phyloP scores from a whole-genome alignment of 2,797 vertebrate genomes.

The Sebastiscus tertius region DNA sequence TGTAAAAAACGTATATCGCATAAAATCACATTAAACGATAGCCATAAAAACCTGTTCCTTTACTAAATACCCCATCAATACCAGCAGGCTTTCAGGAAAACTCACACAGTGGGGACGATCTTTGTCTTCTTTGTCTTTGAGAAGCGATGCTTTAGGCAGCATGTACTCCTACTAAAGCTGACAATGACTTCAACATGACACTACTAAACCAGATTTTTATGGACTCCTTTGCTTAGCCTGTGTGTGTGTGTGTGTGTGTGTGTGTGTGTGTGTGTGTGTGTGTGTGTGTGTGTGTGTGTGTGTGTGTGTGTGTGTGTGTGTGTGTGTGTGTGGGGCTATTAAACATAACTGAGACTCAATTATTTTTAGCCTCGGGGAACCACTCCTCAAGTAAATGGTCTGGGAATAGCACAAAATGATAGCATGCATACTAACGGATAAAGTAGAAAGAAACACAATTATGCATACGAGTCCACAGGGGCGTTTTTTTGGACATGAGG shows the following conservation, averaged over 20 bases:
- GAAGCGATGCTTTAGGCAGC: not conserved
- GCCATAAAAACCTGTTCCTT: not conserved
- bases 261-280: not conserved
- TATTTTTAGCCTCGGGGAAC: constrained; percentile 12
- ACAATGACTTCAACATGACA: constrained; percentile 4
- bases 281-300: not conserved
- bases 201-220: not conserved
- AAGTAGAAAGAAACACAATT: not conserved
- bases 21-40: not conserved
- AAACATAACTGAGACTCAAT: not conserved
- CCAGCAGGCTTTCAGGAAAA: not conserved
- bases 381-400: not conserved
- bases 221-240: not conserved
- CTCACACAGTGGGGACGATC: not conserved
- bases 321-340: constrained; percentile 3
- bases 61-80: not conserved
- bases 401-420: not conserved
- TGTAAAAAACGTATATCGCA: not conserved
- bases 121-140: constrained; percentile 24
- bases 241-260: not conserved
- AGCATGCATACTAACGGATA: not conserved
- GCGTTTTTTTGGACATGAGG: too few species aligned
- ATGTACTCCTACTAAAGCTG: not conserved
- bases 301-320: not conserved
- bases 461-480: too few species aligned